These are phyloP conservation scores for Blastomussa wellsi DNA, from an alignment of 92 coral and sea anemone species.

Conservation along the genomic window DNA sequence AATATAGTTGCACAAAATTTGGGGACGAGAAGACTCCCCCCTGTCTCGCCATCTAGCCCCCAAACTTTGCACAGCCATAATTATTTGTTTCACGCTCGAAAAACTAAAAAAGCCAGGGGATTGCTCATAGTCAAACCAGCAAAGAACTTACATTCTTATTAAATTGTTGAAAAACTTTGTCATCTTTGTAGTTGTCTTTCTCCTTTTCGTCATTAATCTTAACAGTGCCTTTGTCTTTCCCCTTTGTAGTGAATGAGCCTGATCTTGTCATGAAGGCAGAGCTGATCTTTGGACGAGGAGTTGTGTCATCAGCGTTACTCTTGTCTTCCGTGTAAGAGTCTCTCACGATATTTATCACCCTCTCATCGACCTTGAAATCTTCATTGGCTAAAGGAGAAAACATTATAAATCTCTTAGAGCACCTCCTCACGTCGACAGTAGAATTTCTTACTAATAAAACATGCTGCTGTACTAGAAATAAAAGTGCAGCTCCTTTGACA, in stretches of 20 bases:
- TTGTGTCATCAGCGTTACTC: conserved; percentile 49
- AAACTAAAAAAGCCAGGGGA: too few relatives aligned
- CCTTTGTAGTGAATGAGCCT: conserved; percentile 60
- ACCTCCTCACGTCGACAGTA: background rate
- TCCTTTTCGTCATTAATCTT: conserved; percentile 67
- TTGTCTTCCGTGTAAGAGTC: conserved; percentile 70
- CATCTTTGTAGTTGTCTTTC: conserved; percentile 36
- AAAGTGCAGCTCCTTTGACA: background rate
- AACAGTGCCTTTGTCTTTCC: conserved; percentile 36
- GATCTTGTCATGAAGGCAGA: conserved; percentile 65
- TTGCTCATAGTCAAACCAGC: background rate
- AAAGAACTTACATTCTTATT: conserved; percentile 65
- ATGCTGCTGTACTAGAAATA: background rate
- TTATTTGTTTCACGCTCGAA: too few relatives aligned
- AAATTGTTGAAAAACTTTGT: conserved; percentile 51
- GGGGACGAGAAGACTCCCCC: too few relatives aligned
- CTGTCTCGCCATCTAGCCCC: too few relatives aligned
- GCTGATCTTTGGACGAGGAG: conserved; percentile 73
- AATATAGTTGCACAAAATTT: too few relatives aligned
- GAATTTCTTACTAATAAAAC: background rate
- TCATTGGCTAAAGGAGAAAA: conserved; percentile 70
- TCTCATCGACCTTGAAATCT: conserved; percentile 77
- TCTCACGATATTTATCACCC: conserved; percentile 79
- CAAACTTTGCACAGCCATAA: too few relatives aligned
- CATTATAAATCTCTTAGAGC: background rate